Base-by-base conservation (phyloP, 1,140 invertebrate genomes). In the Sinonovacula constricta region DNA sequence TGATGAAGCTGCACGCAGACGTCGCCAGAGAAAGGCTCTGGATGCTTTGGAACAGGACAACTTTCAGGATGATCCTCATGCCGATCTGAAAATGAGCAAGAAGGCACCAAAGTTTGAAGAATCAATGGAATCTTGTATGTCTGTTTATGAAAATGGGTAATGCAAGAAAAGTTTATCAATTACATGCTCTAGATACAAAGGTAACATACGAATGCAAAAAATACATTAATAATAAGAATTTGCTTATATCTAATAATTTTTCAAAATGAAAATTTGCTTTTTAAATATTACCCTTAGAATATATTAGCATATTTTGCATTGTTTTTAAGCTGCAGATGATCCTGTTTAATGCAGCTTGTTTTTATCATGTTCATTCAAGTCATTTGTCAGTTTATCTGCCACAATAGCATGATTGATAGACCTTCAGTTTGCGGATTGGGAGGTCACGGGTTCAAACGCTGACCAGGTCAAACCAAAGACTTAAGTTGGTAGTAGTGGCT, bases 21-120 rank as follows among this genome's bases (percentile, higher is more conserved):
- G 97, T 31, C 92, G 97, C 59, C 95, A 95, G 28, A 94, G 96
- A 59, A 98, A 98, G 91, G 95, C 96, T 0, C 90, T 99, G 34
- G 98, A 99, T 89, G 96, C 96, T 5, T 92, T 99, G n/a, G 97
- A 99, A 89, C 95, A 95, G 86, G 98, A 99, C 85, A 99, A 99
- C 90, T 99, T 97, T 89, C 97, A 99, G 88, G 97, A 99, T 89
- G 98, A 99, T 92, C 97, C 98, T 5, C 97, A 99, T 91, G 97
- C 97, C 0, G 97, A 99, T 92, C 92, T 99, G 76, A 94, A 95
- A 92, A 93, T 92, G 92, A 92, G 91, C 79, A 99, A 99, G 88
- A 99, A 98, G 91, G 93, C 95, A 18, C 97, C 97, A 1, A 99
- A 98, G 90, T 99, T 99, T 92, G 96, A 98, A 87, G 97, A 98